Evolutionary conservation across 2,888 invertebrate species (phyloP).

Genomic region (Idaea straminata): DNA sequence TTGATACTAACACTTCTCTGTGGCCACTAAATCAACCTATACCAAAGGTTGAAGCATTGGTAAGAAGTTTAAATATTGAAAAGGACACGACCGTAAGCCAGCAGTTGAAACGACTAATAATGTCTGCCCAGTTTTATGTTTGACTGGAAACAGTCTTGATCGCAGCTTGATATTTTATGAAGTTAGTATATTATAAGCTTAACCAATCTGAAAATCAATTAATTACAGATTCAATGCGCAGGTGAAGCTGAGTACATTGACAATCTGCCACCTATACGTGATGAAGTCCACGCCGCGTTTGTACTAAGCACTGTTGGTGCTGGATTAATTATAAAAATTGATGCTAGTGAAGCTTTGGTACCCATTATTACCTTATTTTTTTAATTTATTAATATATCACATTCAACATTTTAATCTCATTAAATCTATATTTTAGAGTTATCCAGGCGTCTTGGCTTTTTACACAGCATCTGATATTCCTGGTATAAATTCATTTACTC

Average conservation of each 20-base stretch:
- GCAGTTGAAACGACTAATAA: too few species aligned
- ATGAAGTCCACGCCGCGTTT: constrained; percentile 84
- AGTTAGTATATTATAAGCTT: too few species aligned
- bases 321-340: constrained; percentile 80
- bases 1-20: constrained; percentile 79
- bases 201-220: neutral
- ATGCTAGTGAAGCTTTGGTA: constrained; percentile 82
- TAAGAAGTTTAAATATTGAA: constrained; percentile 18
- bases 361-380: constrained; percentile 23
- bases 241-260: constrained; percentile 85
- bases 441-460: constrained; percentile 82
- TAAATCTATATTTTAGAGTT: constrained; percentile 54
- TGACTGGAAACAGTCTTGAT: too few species aligned
- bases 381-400: too few species aligned
- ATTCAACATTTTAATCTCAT: neutral
- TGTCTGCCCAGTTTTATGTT: too few species aligned
- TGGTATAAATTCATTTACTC: constrained; percentile 78
- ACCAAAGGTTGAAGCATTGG: constrained; percentile 81
- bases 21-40: constrained; percentile 86
- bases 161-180: too few species aligned
- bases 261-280: constrained; percentile 78
- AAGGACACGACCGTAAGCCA: too few species aligned
- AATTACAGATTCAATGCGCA: constrained; percentile 74
- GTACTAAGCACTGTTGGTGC: constrained; percentile 72
- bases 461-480: constrained; percentile 83